phyloP scores from a whole-genome alignment of 2,888 invertebrate genomes.

The Macropis europaea region DNA sequence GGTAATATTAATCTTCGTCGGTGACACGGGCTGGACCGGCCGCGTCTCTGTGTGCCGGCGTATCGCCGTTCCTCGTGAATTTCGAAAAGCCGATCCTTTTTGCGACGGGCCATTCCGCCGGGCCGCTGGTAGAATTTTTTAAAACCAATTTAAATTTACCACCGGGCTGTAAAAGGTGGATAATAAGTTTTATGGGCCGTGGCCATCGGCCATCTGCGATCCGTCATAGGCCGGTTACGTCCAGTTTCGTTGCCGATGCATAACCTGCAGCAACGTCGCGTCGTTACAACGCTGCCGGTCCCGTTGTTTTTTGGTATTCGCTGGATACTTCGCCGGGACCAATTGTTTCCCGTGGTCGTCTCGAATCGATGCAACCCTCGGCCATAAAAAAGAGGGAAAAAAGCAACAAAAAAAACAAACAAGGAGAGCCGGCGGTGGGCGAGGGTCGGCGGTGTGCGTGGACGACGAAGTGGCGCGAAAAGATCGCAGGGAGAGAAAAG shows the following conservation, averaged over 20 bases:
- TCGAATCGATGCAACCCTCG: conserved; percentile 34
- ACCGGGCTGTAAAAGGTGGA: conserved; percentile 70
- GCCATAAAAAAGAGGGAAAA: conserved; percentile 1
- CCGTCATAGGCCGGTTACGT: conserved; percentile 61
- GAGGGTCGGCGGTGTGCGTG: conserved; percentile 30
- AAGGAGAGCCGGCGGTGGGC: conserved; percentile 12
- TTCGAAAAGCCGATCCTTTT: conserved; percentile 55
- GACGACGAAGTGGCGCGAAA: conserved; percentile 54
- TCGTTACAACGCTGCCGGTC: conserved; percentile 36
- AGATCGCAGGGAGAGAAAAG: conserved; percentile 69
- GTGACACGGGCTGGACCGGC: conserved; percentile 13
- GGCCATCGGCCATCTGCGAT: conserved; percentile 69
- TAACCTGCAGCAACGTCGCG: conserved; percentile 28
- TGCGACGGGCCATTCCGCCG: conserved; percentile 53
- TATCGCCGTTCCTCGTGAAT: conserved; percentile 54
- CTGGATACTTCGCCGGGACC: conserved; percentile 44
- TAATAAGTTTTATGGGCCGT: conserved; percentile 73
- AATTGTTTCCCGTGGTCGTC: conserved; percentile 53
- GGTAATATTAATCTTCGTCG: conserved; percentile 48
- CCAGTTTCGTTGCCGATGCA: conserved; percentile 54
- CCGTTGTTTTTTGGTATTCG: conserved; percentile 30
- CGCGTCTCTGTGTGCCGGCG: too few species aligned
- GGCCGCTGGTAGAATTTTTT: conserved; percentile 62
- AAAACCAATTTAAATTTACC: conserved; percentile 71
- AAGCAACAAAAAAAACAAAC: background rate